These are phyloP conservation scores for Miltochrista miniata DNA, from an alignment of 2,888 invertebrate genomes.

Conservation along the genomic window DNA sequence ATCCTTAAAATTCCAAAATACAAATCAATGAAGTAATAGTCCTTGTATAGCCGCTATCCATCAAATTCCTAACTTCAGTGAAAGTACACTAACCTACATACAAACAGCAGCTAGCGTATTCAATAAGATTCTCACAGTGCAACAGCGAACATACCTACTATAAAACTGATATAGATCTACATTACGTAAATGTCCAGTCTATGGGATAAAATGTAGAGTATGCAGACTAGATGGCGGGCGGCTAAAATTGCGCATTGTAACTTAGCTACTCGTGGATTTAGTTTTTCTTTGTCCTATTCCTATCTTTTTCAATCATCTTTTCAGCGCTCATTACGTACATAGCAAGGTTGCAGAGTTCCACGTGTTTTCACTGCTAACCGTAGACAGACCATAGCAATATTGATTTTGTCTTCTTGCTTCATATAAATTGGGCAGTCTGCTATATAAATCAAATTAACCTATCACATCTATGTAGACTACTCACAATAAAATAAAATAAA, in stretches of 20 bases:
- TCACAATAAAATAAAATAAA: no score
- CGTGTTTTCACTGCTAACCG: no score
- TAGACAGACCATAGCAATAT: no score
- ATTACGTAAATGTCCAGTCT: constrained; percentile 40
- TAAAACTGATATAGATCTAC: constrained; percentile 38
- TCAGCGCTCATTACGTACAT: no score
- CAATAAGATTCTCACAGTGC: constrained; percentile 39
- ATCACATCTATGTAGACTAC: no score
- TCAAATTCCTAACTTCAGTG: constrained; percentile 18
- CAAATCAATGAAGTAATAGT: not conserved
- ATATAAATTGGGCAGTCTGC: no score
- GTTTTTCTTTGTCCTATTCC: no score
- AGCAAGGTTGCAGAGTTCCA: no score
- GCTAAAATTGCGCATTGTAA: constrained; percentile 25
- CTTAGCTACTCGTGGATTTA: not conserved
- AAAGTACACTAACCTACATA: constrained; percentile 26
- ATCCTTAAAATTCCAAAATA: no score
- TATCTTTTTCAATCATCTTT: no score
- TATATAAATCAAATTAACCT: no score
- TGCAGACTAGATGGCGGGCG: not conserved
- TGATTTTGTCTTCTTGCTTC: no score
- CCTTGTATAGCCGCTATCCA: constrained; percentile 6
- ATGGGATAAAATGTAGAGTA: constrained; percentile 32
- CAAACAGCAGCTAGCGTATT: constrained; percentile 17
- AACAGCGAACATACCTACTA: constrained; percentile 22